phyloP scores from a whole-genome alignment of 2,888 invertebrate genomes.

The Rhingia rostrata region DNA sequence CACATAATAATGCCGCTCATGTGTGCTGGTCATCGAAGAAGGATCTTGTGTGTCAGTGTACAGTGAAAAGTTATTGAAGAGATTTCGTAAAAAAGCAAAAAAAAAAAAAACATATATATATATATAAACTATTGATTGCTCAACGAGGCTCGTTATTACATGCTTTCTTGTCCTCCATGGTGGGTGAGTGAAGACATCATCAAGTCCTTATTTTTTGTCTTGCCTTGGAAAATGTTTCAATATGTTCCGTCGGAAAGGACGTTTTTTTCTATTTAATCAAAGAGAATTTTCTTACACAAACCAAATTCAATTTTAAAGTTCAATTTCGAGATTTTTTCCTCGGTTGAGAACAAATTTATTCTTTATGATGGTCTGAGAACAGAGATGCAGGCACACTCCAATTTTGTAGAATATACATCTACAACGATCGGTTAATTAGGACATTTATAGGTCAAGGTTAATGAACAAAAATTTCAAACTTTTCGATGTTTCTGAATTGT shows the following conservation, averaged over 20 bases:
- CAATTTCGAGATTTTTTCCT: not conserved
- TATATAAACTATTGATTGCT: slow-evolving; percentile 68
- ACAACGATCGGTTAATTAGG: no score
- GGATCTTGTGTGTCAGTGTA: slow-evolving; percentile 11
- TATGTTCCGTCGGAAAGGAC: not conserved
- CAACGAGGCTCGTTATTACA: slow-evolving; percentile 78
- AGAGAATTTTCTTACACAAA: slow-evolving; percentile 11
- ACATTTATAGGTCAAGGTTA: no score
- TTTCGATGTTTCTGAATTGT: no score
- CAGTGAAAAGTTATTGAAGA: slow-evolving; percentile 53
- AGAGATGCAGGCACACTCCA: no score
- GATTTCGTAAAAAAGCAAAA: slow-evolving; percentile 21
- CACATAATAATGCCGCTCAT: slow-evolving; percentile 54
- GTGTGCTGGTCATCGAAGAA: slow-evolving; percentile 17
- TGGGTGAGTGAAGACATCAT: slow-evolving; percentile 33
- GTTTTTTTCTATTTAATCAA: slow-evolving; percentile 26
- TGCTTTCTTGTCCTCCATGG: slow-evolving; percentile 73
- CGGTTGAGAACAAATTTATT: not conserved
- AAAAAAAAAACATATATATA: no score
- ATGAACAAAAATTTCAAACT: no score
- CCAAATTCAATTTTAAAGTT: slow-evolving; percentile 16
- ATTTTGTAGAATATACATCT: no score
- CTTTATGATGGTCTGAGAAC: no score
- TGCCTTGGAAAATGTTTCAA: slow-evolving; percentile 12
- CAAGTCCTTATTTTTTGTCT: slow-evolving; percentile 11